Evolutionary conservation across 2,888 invertebrate species (phyloP), one percentile per base, ranked within the genome.

Genomic region (Dasysyrphus tricinctus): DNA sequence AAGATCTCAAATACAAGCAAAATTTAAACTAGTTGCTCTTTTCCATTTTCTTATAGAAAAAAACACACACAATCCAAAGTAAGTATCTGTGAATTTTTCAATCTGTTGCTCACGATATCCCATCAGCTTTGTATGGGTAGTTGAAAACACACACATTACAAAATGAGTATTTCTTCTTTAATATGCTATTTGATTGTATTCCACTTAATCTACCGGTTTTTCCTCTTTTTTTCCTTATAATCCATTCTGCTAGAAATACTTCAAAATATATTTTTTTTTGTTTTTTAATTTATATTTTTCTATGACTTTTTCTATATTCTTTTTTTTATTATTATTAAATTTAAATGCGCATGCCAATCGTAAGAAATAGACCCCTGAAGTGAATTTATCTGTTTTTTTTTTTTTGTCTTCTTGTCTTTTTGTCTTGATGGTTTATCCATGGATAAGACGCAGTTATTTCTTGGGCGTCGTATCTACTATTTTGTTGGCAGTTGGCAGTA

Each of bases 181-280:
- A 24, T 70, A 42, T 42, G 59, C 51, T 2, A 59, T 54, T 37
- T 44, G 24, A 59, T 63, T 61, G 24, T 54, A 51, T 70, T 73
- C 73, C 73, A 85, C 85, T 61, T 19, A 86, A 78, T 80, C 82
- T 86, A 86, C 86, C 86, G 86, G 86, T 86, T 86, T 86, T 86
- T 79, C 86, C 57, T 79, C 86, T 82, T 86, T 82, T 86, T 81
- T 80, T 86, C 51, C 47, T 56, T 74, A 57, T 81, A 51, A 44
- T 24, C 67, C 59, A 78, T 78, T 73, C 44, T 78, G 75, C 73
- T 81, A 78, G 82, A 86, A 82, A 78, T 75, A 80, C 81, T 81
- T 73, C 34, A 44, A 72, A 51, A 69, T 54, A 56, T 75, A 19
- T 51, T 61, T 12, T 51, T 51, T 82, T 74, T 37, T 12, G 12